Conservation (phyloP, 2,888 invertebrate genomes). For the Hydroisotoma schaefferi region DNA sequence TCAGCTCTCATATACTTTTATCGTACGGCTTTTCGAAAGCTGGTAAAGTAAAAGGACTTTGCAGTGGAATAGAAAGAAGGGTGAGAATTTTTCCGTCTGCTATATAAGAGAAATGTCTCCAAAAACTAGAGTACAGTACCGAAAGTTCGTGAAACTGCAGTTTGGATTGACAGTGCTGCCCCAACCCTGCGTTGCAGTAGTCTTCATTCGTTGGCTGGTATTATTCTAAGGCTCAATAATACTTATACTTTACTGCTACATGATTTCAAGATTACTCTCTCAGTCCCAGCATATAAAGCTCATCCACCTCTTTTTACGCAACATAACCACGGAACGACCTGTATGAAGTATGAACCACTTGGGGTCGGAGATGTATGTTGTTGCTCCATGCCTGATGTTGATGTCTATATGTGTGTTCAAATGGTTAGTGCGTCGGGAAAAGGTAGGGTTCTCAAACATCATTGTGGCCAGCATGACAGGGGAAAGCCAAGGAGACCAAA, state of each 20-base stretch:
- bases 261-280: too few species aligned
- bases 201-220: too few species aligned
- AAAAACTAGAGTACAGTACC: too few species aligned
- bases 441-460: too few species aligned
- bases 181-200: too few species aligned
- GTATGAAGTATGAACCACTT: background rate
- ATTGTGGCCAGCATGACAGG: background rate
- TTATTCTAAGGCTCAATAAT: too few species aligned
- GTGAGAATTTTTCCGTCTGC: conserved; percentile 15
- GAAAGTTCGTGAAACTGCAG: too few species aligned
- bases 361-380: background rate
- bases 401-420: background rate
- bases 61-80: conserved; percentile 6
- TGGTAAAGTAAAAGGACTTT: background rate
- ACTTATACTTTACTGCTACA: too few species aligned
- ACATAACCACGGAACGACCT: conserved; percentile 2
- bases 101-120: too few species aligned
- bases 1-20: too few species aligned
- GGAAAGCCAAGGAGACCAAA: background rate
- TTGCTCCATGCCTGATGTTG: background rate
- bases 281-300: too few species aligned
- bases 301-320: conserved; percentile 9
- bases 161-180: too few species aligned
- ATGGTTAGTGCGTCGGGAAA: background rate
- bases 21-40: background rate